phyloP scores from a whole-genome alignment of 2,797 vertebrate species.

The Fratercula arctica region DNA sequence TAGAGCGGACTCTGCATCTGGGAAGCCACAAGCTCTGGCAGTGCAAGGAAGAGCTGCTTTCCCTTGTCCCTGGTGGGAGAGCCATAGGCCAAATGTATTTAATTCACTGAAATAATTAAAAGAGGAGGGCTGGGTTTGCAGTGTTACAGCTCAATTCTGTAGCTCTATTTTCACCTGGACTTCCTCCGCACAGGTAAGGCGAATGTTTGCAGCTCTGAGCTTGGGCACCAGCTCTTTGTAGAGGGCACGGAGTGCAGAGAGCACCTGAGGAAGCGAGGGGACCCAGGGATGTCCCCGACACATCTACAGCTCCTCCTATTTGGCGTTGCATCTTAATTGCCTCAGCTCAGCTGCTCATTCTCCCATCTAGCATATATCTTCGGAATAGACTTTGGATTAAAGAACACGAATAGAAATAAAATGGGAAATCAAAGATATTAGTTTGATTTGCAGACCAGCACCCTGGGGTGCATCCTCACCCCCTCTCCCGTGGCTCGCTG shows the following conservation, averaged over 20 bases:
- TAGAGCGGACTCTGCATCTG: background rate
- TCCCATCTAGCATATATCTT: background rate
- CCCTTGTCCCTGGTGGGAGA: background rate
- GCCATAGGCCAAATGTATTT: background rate
- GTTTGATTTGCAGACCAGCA: background rate
- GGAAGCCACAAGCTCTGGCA: background rate
- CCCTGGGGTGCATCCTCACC: background rate
- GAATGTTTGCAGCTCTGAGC: background rate
- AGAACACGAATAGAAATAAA: background rate
- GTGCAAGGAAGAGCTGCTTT: background rate
- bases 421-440: background rate
- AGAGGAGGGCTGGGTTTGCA: background rate
- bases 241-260: background rate
- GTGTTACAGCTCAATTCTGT: background rate
- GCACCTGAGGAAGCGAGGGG: background rate
- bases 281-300: background rate
- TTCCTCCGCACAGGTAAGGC: background rate
- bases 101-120: background rate
- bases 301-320: background rate
- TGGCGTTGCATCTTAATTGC: background rate
- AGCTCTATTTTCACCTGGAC: background rate
- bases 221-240: background rate
- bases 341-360: background rate
- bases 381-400: background rate
- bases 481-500: background rate